These are phyloP conservation scores for Volucella inanis DNA, from an alignment of 2,888 invertebrate genomes.

Conservation along the genomic window DNA sequence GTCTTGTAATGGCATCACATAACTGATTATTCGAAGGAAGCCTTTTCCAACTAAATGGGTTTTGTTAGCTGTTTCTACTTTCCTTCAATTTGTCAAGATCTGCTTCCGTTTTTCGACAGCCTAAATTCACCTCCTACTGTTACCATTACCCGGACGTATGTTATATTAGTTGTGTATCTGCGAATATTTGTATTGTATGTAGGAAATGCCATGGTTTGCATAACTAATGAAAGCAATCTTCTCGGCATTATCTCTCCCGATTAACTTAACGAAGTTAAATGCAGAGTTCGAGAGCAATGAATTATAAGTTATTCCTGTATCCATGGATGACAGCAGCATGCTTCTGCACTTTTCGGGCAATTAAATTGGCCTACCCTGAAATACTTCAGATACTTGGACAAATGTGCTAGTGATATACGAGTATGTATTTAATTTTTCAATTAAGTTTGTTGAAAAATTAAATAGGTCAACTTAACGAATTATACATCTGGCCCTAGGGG, in stretches of 20 bases:
- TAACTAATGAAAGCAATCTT: conserved; percentile 19
- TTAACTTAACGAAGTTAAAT: conserved; percentile 29
- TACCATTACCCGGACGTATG: too few relatives aligned
- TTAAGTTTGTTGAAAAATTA: conserved; percentile 56
- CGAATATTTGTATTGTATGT: too few relatives aligned
- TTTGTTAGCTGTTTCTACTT: too few relatives aligned
- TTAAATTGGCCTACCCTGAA: neutral
- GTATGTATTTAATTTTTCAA: conserved; percentile 25
- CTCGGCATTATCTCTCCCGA: neutral
- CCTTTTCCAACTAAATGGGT: too few relatives aligned
- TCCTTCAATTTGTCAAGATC: too few relatives aligned
- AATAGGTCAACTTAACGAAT: conserved; percentile 58
- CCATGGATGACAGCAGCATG: conserved; percentile 52
- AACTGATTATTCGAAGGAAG: too few relatives aligned
- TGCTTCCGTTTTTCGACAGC: too few relatives aligned
- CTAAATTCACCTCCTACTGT: too few relatives aligned
- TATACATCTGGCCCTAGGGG: conserved; percentile 35
- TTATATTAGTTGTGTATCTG: too few relatives aligned
- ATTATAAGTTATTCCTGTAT: conserved; percentile 33
- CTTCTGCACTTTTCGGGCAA: conserved; percentile 62
- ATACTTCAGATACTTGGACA: neutral
- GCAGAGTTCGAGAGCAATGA: conserved; percentile 28
- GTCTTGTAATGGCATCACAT: too few relatives aligned
- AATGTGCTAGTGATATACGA: neutral
- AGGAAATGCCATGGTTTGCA: neutral